phyloP scores from a whole-genome alignment of 2,113 vertebrate genomes.

The Siniperca chuatsi region DNA sequence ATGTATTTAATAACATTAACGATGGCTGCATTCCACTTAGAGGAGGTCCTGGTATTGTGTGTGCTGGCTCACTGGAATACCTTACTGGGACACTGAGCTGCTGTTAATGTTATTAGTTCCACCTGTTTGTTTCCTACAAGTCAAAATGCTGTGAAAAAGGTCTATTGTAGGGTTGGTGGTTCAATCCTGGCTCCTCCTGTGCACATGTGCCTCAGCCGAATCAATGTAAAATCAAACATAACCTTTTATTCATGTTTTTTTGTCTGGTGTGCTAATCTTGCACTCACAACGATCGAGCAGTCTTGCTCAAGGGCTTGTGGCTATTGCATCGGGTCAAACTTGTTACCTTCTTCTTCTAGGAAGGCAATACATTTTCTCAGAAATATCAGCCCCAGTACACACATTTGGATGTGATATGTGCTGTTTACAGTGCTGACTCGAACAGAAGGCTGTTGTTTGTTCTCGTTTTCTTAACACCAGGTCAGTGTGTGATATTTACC shows the following conservation, averaged over 20 bases:
- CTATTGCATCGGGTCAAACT: background rate
- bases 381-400: background rate
- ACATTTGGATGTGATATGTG: constrained; percentile 14
- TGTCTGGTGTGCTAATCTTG: background rate
- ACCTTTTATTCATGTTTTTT: background rate
- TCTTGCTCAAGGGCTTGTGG: background rate
- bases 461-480: background rate
- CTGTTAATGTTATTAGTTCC: background rate
- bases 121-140: background rate
- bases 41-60: background rate
- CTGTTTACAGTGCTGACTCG: background rate
- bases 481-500: background rate
- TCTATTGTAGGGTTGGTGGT: background rate
- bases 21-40: background rate
- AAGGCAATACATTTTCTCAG: constrained; percentile 19
- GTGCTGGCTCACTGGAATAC: background rate
- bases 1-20: background rate
- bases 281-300: background rate
- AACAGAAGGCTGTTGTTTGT: constrained; percentile 34
- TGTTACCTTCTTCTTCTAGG: constrained; percentile 2
- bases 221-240: background rate
- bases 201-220: background rate
- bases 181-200: background rate
- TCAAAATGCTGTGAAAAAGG: background rate
- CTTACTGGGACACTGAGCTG: background rate